Percentiles rank a stretch among this genome's conserved stretches.
Evolutionary conservation across 1,140 invertebrate genomes (phyloP).

Genomic region (Papilio polyxenes): DNA sequence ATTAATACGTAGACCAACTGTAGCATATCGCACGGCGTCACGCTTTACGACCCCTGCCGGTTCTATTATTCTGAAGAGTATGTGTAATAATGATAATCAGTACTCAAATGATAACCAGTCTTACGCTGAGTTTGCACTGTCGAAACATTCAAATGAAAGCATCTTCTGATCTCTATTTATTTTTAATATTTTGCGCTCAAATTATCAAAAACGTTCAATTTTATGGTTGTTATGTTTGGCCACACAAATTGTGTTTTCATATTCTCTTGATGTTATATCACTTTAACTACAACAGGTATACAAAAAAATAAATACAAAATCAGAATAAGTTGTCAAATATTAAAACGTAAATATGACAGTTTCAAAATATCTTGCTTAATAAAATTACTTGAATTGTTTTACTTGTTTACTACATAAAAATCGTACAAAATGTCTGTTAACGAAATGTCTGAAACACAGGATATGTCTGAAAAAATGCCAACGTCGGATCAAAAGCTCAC

Average conservation of each 20-base stretch:
- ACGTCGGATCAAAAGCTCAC: neutral
- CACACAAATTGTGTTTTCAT: neutral
- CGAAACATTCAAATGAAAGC: no score
- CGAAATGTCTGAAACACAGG: neutral
- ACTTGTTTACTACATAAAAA: no score
- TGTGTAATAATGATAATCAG: neutral
- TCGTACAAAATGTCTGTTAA: slow-evolving; percentile 9
- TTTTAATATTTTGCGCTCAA: neutral
- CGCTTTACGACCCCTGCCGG: slow-evolving; percentile 44
- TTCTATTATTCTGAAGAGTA: neutral
- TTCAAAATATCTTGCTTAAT: neutral
- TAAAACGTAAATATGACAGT: neutral
- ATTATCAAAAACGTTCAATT: neutral
- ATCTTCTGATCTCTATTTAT: neutral
- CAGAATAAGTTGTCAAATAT: neutral
- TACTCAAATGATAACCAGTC: no score
- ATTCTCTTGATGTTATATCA: neutral
- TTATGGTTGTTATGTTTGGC: neutral
- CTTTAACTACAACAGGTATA: neutral
- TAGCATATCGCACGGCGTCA: slow-evolving; percentile 55
- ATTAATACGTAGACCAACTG: slow-evolving; percentile 47
- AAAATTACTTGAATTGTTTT: no score
- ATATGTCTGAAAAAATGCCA: neutral
- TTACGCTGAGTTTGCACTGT: neutral
- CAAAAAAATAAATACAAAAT: neutral